Evolutionary conservation across 2,113 vertebrate genomes (phyloP).

Genomic region (Poecile atricapillus): DNA sequence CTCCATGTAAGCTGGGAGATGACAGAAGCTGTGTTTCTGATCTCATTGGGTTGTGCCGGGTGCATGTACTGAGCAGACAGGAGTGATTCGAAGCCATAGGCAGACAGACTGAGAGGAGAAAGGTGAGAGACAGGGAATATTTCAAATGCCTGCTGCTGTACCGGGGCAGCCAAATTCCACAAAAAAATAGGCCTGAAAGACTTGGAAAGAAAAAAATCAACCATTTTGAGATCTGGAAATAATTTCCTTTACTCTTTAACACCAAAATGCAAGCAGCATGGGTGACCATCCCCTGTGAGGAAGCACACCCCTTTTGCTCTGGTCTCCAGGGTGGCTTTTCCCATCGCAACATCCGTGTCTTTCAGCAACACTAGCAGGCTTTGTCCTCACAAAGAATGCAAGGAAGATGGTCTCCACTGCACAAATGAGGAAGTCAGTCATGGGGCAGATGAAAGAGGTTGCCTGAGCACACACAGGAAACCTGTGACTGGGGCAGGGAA

Average conservation of each 20-base stretch:
- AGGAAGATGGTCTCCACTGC: neutral
- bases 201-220: neutral
- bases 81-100: neutral
- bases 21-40: neutral
- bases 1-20: neutral
- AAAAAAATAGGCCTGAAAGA: neutral
- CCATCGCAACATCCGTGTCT: accelerated
- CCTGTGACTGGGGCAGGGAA: conserved; percentile 1
- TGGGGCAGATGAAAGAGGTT: neutral
- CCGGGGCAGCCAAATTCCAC: neutral
- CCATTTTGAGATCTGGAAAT: neutral
- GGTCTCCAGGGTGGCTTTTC: neutral
- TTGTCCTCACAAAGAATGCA: neutral
- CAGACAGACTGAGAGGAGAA: neutral
- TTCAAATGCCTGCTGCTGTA: conserved; percentile 16
- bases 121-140: conserved; percentile 16
- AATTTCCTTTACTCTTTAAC: neutral
- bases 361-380: neutral
- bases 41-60: neutral
- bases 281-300: neutral
- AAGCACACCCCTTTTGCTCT: neutral
- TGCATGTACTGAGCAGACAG: neutral
- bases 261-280: neutral
- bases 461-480: neutral
- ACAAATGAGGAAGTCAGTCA: neutral